Percentiles rank a stretch among this genome's conserved stretches.
Evolutionary conservation across 2,888 invertebrate genomes (phyloP).

Genomic region (Dexiosoma caninum): DNA sequence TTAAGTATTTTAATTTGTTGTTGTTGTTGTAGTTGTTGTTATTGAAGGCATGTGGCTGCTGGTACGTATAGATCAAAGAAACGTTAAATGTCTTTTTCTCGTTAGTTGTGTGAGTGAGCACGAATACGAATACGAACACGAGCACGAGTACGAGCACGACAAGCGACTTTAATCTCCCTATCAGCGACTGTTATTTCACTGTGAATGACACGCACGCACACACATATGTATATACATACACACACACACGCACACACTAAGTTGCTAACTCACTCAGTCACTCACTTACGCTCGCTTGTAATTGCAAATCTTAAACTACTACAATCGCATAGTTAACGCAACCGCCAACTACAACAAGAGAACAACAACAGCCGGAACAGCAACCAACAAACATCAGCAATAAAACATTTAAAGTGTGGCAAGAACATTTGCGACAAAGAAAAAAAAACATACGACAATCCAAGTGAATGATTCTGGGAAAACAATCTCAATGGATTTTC

Average conservation of each 20-base stretch:
- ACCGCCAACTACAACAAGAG: slow-evolving; percentile 5
- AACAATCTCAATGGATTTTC: slow-evolving; percentile 44
- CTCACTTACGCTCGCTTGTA: slow-evolving; percentile 21
- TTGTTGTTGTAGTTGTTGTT: slow-evolving; percentile 7
- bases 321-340: slow-evolving; percentile 18
- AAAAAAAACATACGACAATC: slow-evolving; percentile 34
- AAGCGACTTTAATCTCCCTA: slow-evolving; percentile 47
- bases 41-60: slow-evolving; percentile 32
- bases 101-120: slow-evolving; percentile 58
- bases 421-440: slow-evolving; percentile 29
- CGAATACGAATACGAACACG: slow-evolving; percentile 42
- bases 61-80: slow-evolving; percentile 50
- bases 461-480: slow-evolving; percentile 36
- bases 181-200: slow-evolving; percentile 29
- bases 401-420: slow-evolving; percentile 36
- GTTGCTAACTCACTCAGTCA: background rate
- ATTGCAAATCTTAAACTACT: slow-evolving; percentile 43
- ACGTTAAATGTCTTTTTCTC: slow-evolving; percentile 33
- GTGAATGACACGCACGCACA: slow-evolving; percentile 1
- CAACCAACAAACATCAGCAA: background rate
- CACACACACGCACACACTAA: background rate
- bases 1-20: background rate
- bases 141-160: slow-evolving; percentile 10
- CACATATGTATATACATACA: background rate
- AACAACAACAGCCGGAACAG: background rate